Conservation (phyloP, 1,140 invertebrate genomes). For the Venturia canescens region DNA sequence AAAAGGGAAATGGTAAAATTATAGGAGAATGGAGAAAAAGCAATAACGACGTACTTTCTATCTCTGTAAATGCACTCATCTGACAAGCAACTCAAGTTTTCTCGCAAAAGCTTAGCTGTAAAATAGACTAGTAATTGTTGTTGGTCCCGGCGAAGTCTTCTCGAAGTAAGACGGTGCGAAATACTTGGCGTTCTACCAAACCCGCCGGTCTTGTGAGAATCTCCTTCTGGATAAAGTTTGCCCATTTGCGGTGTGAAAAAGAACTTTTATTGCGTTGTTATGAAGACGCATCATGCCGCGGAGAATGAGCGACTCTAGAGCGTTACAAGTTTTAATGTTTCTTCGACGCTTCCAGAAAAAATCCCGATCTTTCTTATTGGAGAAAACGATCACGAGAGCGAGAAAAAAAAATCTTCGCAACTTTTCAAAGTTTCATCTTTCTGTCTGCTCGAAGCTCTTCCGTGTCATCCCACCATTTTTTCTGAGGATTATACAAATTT, state of each 20-base stretch:
- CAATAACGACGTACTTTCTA: neutral
- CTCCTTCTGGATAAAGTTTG: conserved; percentile 48
- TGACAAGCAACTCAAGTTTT: neutral
- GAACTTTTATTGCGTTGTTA: conserved; percentile 54
- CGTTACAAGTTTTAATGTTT: conserved; percentile 32
- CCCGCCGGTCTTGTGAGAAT: conserved; percentile 14
- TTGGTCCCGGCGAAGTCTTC: neutral
- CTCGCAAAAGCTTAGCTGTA: conserved; percentile 29
- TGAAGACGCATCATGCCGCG: conserved; percentile 46
- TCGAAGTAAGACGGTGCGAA: neutral
- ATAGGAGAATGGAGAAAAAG: too few species aligned
- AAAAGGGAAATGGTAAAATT: too few species aligned
- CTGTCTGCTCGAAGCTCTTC: too few species aligned
- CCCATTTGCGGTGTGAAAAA: conserved; percentile 51
- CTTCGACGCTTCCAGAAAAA: conserved; percentile 8
- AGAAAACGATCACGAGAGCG: neutral
- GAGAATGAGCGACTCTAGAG: neutral
- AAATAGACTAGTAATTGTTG: conserved; percentile 44
- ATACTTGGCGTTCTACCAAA: conserved; percentile 19
- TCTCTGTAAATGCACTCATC: neutral
- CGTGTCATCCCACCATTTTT: too few species aligned
- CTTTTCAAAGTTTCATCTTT: neutral
- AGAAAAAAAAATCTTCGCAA: neutral
- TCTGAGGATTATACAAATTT: too few species aligned
- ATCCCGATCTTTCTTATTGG: neutral